Percentiles rank a stretch among this genome's conserved stretches.
Evolutionary conservation across 2,888 invertebrate species (phyloP).

Genomic region (Laothoe populi): DNA sequence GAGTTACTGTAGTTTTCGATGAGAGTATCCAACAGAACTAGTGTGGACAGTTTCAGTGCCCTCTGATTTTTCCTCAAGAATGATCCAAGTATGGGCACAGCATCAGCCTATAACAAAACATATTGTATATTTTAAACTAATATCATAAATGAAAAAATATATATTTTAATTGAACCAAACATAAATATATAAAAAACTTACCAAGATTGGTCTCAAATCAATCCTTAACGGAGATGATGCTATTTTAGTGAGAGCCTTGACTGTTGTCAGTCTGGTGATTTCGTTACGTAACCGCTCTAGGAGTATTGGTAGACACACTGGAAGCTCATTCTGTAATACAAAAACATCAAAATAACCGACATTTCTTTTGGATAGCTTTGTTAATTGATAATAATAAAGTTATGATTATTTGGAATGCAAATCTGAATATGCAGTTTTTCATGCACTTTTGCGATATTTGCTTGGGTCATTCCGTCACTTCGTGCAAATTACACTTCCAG

Average conservation of each 20-base stretch:
- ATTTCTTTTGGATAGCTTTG: too few relatives aligned
- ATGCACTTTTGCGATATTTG: too few relatives aligned
- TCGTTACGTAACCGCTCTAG: slow-evolving; percentile 98
- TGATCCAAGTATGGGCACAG: slow-evolving; percentile 95
- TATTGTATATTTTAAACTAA: too few relatives aligned
- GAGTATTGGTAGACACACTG: slow-evolving; percentile 96
- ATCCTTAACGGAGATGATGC: slow-evolving; percentile 95
- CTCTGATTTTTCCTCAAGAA: slow-evolving; percentile 98
- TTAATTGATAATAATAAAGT: too few relatives aligned
- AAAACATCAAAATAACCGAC: too few relatives aligned
- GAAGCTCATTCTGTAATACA: slow-evolving; percentile 87
- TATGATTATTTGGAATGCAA: too few relatives aligned
- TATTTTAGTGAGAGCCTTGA: slow-evolving; percentile 97
- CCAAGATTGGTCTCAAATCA: slow-evolving; percentile 92
- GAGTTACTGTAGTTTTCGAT: slow-evolving; percentile 93
- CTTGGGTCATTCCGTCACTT: too few relatives aligned
- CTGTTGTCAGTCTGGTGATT: slow-evolving; percentile 97
- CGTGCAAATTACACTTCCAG: too few relatives aligned
- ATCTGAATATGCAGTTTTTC: too few relatives aligned
- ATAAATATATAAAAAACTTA: slow-evolving; percentile 58
- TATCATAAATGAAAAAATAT: too few relatives aligned
- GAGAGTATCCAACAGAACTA: slow-evolving; percentile 95
- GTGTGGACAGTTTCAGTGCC: slow-evolving; percentile 95
- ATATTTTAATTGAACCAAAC: too few relatives aligned
- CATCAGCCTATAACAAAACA: slow-evolving; percentile 87